Conservation (phyloP, 1,140 invertebrate species). For the Carposina sasakii region DNA sequence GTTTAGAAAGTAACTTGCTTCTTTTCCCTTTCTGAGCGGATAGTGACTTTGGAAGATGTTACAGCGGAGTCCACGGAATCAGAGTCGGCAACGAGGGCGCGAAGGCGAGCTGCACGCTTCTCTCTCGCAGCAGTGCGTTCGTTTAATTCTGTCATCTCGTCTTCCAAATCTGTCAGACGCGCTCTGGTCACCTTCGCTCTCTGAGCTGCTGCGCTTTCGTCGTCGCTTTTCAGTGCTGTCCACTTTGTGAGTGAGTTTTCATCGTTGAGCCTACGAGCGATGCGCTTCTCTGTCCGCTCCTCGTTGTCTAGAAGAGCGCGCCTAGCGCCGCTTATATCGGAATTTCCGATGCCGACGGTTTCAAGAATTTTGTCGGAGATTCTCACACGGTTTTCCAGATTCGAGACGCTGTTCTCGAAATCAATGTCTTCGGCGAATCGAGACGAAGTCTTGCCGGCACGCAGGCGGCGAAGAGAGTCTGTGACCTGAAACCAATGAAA, state of each 20-base stretch:
- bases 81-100: constrained; percentile 73
- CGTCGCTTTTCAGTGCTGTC: constrained; percentile 65
- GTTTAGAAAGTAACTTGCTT: constrained; percentile 67
- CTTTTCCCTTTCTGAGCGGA: constrained; percentile 58
- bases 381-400: constrained; percentile 70
- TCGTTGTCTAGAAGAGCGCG: constrained; percentile 65
- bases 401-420: constrained; percentile 71
- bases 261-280: constrained; percentile 58
- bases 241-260: constrained; percentile 70
- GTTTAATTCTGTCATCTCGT: constrained; percentile 74
- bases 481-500: constrained; percentile 53
- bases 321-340: constrained; percentile 55
- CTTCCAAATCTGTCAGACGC: constrained; percentile 74
- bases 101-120: constrained; percentile 72
- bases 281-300: constrained; percentile 69
- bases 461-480: constrained; percentile 65
- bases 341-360: constrained; percentile 64
- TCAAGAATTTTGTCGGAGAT: constrained; percentile 76
- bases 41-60: constrained; percentile 45
- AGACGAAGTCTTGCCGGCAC: constrained; percentile 72
- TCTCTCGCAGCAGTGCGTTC: constrained; percentile 74
- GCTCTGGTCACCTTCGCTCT: constrained; percentile 64
- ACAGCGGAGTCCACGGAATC: constrained; percentile 49
- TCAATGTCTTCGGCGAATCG: constrained; percentile 73
- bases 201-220: constrained; percentile 54